Conservation (phyloP, 2,113 vertebrate genomes). For the Aspidoscelis tigris region DNA sequence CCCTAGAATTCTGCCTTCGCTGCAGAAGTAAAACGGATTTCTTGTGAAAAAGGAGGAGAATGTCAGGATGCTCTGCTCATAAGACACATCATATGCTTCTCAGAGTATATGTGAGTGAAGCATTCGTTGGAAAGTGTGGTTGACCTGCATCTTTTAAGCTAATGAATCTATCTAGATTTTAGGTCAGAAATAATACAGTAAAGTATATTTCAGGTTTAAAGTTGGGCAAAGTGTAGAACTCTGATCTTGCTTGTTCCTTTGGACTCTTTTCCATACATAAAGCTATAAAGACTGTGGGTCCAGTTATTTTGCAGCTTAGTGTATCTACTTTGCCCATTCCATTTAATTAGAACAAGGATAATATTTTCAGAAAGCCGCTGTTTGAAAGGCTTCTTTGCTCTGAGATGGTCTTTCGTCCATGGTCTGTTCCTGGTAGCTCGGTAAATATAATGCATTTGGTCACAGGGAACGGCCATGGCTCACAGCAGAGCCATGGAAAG, state of each 20-base stretch:
- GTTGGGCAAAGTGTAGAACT: conserved; percentile 21
- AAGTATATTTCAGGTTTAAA: neutral
- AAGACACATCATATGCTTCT: conserved; percentile 3
- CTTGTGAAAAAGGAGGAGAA: conserved; percentile 5
- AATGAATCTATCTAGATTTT: neutral
- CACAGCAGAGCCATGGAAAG: too few species aligned
- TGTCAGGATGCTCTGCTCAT: neutral
- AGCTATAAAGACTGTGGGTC: neutral
- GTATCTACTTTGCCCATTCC: neutral
- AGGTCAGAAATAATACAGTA: neutral
- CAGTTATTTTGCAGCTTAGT: neutral
- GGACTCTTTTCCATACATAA: conserved; percentile 5
- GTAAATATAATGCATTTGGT: neutral
- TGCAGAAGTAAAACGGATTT: neutral
- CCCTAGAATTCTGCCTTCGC: conserved; percentile 30
- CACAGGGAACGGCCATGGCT: neutral
- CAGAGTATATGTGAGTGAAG: conserved; percentile 11
- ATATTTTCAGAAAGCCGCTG: neutral
- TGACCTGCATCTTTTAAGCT: neutral
- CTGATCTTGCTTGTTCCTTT: conserved; percentile 8
- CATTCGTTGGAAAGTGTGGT: neutral
- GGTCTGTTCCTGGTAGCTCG: neutral
- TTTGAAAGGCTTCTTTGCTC: neutral
- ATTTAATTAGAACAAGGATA: neutral
- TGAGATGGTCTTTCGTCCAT: neutral